Base-by-base conservation (phyloP, 2,888 invertebrate species). In the Cosmopolites sordidus region DNA sequence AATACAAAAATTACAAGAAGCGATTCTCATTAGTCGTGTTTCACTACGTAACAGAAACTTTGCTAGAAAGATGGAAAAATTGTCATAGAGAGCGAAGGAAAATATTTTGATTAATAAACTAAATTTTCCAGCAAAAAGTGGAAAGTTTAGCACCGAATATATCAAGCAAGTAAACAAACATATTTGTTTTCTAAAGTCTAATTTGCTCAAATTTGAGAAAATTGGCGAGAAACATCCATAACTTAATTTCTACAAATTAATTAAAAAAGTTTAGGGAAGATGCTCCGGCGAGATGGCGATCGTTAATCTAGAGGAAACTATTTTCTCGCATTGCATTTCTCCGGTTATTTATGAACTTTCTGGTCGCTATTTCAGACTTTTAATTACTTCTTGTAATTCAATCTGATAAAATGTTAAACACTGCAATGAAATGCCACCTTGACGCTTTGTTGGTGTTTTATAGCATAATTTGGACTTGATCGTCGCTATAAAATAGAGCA, bases 371-470 rank as follows among this genome's bases (percentile, higher is more conserved):
- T 55, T 55, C 55, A 53, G 48, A 40, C 29, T 54, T 57, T 53
- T 57, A 57, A 57, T 57, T 57, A 57, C 54, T 57, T 54, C 54
- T 47, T 54, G 57, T 57, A 57, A 57, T 49, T 54, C 50, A 54
- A 57, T 57, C 57, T 51, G 57, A 57, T 57, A 57, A 57, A 57
- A 57, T 43, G 53, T 54, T 55, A 55, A 55, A 55, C 55, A 50
- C 38, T 41, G 48, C 55, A 51, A 51, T 55, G 50, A 55, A 55
- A 55, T 51, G 55, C 48, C 29, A 29, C 18, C 46, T 42, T 42
- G 51, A 43, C 47, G 51, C 43, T 51, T 51, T 48, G 55, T 43
- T 55, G 47, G 50, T 48, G 47, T 57, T 54, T 54, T 48, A 53
- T 52, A 39, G 52, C 47, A 49, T 56, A 56, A 56, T 56, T 56